phyloP scores from a whole-genome alignment of 2,888 invertebrate genomes.

The Hydropsyche betteni region DNA sequence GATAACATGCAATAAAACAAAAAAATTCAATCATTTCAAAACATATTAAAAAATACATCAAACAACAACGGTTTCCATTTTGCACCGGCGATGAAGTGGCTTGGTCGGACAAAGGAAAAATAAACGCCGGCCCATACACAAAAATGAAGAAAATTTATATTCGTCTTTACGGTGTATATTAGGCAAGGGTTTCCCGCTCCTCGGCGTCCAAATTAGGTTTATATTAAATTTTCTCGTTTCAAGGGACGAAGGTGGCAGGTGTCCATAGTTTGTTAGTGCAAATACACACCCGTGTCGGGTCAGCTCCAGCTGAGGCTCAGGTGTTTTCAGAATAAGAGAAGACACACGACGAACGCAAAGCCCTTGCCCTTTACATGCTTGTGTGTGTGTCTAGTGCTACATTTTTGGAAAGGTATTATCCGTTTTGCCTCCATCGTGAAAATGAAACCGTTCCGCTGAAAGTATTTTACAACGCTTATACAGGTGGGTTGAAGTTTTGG shows the following conservation, averaged over 20 bases:
- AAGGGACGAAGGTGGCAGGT: slow-evolving; percentile 40
- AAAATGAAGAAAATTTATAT: too few relatives aligned
- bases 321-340: slow-evolving; percentile 21
- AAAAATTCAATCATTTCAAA: too few relatives aligned
- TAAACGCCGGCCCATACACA: too few relatives aligned
- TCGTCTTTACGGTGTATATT: slow-evolving; percentile 8
- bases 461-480: neutral
- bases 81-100: too few relatives aligned
- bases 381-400: neutral
- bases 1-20: too few relatives aligned
- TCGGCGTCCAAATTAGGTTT: slow-evolving; percentile 35
- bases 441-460: slow-evolving; percentile 19
- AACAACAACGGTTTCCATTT: too few relatives aligned
- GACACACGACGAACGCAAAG: slow-evolving; percentile 11
- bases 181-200: slow-evolving; percentile 5
- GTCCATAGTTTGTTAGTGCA: slow-evolving; percentile 46
- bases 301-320: slow-evolving; percentile 16
- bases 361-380: neutral
- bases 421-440: slow-evolving; percentile 12
- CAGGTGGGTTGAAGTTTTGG: too few relatives aligned
- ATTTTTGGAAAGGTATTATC: slow-evolving; percentile 27
- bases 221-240: slow-evolving; percentile 45
- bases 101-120: too few relatives aligned
- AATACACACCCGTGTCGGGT: slow-evolving; percentile 39
- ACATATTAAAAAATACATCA: too few relatives aligned